phyloP scores from a whole-genome alignment of 1,140 invertebrate genomes.

The Drosophila bocki region DNA sequence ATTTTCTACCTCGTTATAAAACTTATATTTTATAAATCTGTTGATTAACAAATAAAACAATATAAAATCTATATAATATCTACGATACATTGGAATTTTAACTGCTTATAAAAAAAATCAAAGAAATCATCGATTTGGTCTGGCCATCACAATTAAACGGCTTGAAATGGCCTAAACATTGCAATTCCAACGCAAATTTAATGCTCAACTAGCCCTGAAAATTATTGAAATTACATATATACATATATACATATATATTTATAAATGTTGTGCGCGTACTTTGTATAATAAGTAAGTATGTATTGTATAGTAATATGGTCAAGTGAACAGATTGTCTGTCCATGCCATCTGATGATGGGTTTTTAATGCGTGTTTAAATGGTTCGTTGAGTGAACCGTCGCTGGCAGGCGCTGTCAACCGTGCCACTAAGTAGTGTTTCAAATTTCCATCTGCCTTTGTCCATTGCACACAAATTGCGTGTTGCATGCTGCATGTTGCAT shows the following conservation, averaged over 20 bases:
- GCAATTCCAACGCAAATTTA: constrained; percentile 32
- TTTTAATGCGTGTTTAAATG: constrained; percentile 60
- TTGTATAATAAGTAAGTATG: constrained; percentile 1
- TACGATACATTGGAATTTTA: neutral
- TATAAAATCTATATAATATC: neutral
- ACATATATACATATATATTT: neutral
- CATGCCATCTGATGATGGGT: constrained; percentile 20
- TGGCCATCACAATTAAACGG: neutral
- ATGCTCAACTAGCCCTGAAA: constrained; percentile 61
- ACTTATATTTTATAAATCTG: too few species aligned
- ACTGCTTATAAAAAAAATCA: neutral
- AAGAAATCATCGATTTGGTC: neutral
- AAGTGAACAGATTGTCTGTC: constrained; percentile 27
- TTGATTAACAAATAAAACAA: neutral
- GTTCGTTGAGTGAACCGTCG: constrained; percentile 34
- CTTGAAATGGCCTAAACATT: constrained; percentile 7
- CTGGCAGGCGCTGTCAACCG: constrained; percentile 8
- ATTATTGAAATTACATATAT: constrained; percentile 20
- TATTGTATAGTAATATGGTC: constrained; percentile 9
- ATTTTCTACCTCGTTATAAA: too few species aligned
- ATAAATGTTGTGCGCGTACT: constrained; percentile 23
- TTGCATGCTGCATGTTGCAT: constrained; percentile 22
- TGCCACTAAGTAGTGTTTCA: constrained; percentile 13
- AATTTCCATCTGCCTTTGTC: constrained; percentile 22
- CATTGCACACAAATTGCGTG: constrained; percentile 12